Evolutionary conservation across 2,888 invertebrate genomes (phyloP), one percentile per base, ranked within the genome.

Genomic region (Sinelater perroti): DNA sequence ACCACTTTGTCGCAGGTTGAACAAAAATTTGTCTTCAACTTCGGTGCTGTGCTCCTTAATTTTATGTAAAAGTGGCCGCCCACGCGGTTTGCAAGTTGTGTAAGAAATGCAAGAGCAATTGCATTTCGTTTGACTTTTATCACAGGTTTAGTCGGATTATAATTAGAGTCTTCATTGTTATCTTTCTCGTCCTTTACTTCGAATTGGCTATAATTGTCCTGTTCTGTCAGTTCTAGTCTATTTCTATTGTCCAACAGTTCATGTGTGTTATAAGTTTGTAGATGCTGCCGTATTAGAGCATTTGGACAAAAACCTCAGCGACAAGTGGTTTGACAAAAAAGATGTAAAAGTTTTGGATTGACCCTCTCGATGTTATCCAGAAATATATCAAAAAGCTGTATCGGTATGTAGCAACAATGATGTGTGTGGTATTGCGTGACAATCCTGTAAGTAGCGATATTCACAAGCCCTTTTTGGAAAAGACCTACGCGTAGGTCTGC

Each of bases 111-210:
- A 66, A 1, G 77, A 77, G 30, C 78, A 66, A 3, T 77, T 77
- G 26, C 76, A 68, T 73, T 72, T 6, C 71, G 57, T 62, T 70
- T 69, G 8, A 56, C 30, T 52, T 64, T 69, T 38, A 38, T 49
- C 26, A 38, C 8, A 2, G 60, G 11, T 62, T 73, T 72, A 30
- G 67, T 67, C 3, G 78, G 78, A 11, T 70, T 58, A 65, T 78
- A 78, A 59, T 78, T 77, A 1, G 75, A 75, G 61, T 76, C 70
- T 2, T 63, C 69, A 51, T 73, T 75, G 40, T 76, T 75, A 1
- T 62, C 62, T 45, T 66, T 68, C 16, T 54, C 61, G 33, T 61
- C 53, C 31, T 58, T 56, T 6, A 50, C 10, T 28, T 52, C 20
- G 10, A 30, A 20, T 5, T 30, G 26, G 6, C 35, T n/a, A 11